These are phyloP conservation scores for Crotalus tigris DNA, from an alignment of 2,113 vertebrate genomes.

Conservation along the genomic window DNA sequence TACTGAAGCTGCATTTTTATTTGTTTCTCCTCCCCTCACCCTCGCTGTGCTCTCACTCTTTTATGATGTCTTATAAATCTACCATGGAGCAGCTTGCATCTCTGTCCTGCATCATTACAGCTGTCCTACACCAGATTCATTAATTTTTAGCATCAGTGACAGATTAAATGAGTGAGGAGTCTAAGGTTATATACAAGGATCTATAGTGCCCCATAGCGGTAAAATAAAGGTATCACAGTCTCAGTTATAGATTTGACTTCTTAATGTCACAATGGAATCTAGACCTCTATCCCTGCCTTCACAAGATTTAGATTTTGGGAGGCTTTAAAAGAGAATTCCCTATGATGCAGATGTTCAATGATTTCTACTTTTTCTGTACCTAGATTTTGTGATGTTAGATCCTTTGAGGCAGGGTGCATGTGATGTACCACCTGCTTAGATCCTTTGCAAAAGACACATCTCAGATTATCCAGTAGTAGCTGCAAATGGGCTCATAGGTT, in stretches of 20 bases:
- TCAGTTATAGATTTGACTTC: background rate
- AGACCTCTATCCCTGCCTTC: background rate
- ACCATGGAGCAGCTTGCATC: slow-evolving; percentile 43
- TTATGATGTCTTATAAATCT: slow-evolving; percentile 47
- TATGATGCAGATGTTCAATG: background rate
- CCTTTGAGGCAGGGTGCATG: background rate
- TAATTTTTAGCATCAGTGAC: slow-evolving; percentile 48
- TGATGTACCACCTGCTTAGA: background rate
- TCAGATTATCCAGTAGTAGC: background rate
- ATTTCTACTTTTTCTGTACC: background rate
- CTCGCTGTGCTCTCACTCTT: slow-evolving; percentile 9
- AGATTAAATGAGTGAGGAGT: background rate
- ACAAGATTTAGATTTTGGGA: background rate
- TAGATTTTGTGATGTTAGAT: background rate
- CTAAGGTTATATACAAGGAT: background rate
- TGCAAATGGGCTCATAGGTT: no score
- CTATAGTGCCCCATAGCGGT: slow-evolving; percentile 45
- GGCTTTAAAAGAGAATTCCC: background rate
- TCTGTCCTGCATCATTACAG: slow-evolving; percentile 31
- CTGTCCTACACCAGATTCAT: slow-evolving; percentile 46
- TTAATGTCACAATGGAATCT: background rate
- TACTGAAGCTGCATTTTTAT: slow-evolving; percentile 44
- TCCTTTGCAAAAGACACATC: background rate
- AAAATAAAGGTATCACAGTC: background rate
- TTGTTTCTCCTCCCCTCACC: background rate